Percentiles rank a stretch among this genome's conserved stretches.
Evolutionary conservation across 2,888 invertebrate species (phyloP).

Genomic region (Yponomeuta sedellus): DNA sequence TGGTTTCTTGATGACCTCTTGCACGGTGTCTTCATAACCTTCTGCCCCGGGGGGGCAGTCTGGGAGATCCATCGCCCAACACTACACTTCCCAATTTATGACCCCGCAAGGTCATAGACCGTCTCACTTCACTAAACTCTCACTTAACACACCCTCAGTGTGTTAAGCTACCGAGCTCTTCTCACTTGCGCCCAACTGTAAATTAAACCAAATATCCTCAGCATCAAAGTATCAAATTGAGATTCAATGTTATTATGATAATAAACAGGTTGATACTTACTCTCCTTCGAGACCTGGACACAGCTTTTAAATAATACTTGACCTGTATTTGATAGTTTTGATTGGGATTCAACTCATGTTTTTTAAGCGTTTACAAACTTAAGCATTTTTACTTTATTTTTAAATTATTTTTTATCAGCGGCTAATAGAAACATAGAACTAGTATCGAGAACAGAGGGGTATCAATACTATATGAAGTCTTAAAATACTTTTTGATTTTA

Average conservation of each 20-base stretch:
- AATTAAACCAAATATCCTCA: conserved; percentile 32
- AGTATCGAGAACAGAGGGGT: no score
- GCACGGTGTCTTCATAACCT: conserved; percentile 63
- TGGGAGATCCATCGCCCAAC: conserved; percentile 65
- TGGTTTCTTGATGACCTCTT: conserved; percentile 39
- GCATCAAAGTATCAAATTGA: conserved; percentile 21
- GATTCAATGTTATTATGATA: conserved; percentile 1
- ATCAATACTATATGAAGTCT: no score
- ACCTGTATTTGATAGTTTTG: background rate
- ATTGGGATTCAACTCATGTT: no score
- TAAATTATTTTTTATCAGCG: no score
- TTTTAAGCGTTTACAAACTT: no score
- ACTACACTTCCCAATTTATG: conserved; percentile 70
- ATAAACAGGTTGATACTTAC: conserved; percentile 13
- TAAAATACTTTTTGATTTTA: no score
- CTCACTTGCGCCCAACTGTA: conserved; percentile 34
- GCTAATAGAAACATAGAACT: no score
- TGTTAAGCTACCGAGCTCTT: conserved; percentile 30
- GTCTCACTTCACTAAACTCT: conserved; percentile 32
- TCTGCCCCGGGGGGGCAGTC: conserved; percentile 70
- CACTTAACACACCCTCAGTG: conserved; percentile 18
- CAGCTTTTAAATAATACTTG: conserved; percentile 1
- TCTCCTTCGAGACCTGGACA: background rate
- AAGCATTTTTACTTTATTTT: no score
- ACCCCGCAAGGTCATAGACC: conserved; percentile 56